A percentile compares a stretch with the other conserved stretches of the same genome.
Conservation (phyloP, 2,113 vertebrate species). For the Hippolais icterina region DNA sequence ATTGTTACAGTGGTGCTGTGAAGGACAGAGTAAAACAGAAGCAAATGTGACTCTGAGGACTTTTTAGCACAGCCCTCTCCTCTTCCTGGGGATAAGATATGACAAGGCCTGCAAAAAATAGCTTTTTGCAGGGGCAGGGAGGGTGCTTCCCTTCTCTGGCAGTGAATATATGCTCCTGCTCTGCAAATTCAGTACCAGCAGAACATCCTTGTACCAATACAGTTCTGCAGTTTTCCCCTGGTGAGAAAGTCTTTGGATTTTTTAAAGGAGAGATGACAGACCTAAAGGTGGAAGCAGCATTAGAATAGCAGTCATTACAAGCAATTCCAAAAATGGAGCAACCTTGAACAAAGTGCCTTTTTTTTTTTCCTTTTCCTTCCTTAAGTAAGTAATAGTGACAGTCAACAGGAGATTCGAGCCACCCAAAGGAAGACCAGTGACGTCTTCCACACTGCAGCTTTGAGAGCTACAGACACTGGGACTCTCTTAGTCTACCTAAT, state of each 20-base stretch:
- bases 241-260: not conserved
- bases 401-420: slow-evolving; percentile 13
- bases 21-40: slow-evolving; percentile 10
- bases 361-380: not conserved
- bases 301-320: not conserved
- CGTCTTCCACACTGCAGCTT: not conserved
- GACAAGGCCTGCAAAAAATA: slow-evolving; percentile 39
- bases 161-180: not conserved
- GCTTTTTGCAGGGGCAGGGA: not conserved
- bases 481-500: slow-evolving; percentile 42
- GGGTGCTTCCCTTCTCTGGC: slow-evolving; percentile 5
- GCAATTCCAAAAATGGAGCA: slow-evolving; percentile 36
- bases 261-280: not conserved
- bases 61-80: slow-evolving; percentile 10
- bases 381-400: slow-evolving; percentile 24
- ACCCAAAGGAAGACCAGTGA: slow-evolving; percentile 49
- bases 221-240: not conserved
- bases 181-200: not conserved
- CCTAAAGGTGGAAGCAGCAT: not conserved
- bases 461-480: not conserved
- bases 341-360: not conserved
- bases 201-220: not conserved
- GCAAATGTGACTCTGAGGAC: not conserved
- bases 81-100: slow-evolving; percentile 36
- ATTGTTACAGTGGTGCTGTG: not conserved